phyloP scores from a whole-genome alignment of 2,797 vertebrate species.

The Malurus splendens region DNA sequence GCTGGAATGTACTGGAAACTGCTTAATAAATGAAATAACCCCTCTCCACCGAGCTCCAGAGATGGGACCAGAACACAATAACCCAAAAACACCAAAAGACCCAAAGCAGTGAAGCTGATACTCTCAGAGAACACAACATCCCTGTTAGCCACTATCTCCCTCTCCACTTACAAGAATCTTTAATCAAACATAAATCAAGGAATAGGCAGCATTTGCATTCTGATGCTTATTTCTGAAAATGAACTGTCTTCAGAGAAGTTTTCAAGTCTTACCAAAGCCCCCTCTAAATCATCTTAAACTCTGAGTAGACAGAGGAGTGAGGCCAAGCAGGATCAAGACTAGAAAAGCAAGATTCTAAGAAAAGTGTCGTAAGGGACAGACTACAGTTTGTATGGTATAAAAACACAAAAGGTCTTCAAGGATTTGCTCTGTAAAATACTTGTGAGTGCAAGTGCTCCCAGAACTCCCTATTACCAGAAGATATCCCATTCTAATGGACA shows the following conservation, averaged over 20 bases:
- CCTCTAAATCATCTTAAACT: background rate
- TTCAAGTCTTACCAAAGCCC: background rate
- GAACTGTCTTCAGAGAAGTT: background rate
- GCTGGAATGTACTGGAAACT: background rate
- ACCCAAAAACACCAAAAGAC: background rate
- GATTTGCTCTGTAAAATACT: slow-evolving; percentile 18
- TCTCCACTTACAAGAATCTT: background rate
- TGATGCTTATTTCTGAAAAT: background rate
- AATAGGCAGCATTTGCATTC: background rate
- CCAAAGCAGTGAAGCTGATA: background rate
- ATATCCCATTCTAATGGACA: slow-evolving; percentile 55
- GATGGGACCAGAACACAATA: background rate
- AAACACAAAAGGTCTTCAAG: slow-evolving; percentile 9
- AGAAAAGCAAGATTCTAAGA: slow-evolving; percentile 12
- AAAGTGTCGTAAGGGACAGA: background rate
- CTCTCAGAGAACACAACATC: background rate
- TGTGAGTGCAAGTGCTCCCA: slow-evolving; percentile 35
- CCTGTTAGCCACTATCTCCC: background rate
- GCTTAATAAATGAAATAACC: background rate
- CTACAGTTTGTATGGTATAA: background rate
- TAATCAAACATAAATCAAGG: background rate
- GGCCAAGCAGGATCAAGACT: background rate
- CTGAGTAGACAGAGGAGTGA: background rate
- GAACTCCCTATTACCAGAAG: slow-evolving; percentile 51
- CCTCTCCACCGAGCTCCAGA: background rate